Base-by-base conservation (phyloP, 2,797 vertebrate genomes). In the Macropus fuliginosus region DNA sequence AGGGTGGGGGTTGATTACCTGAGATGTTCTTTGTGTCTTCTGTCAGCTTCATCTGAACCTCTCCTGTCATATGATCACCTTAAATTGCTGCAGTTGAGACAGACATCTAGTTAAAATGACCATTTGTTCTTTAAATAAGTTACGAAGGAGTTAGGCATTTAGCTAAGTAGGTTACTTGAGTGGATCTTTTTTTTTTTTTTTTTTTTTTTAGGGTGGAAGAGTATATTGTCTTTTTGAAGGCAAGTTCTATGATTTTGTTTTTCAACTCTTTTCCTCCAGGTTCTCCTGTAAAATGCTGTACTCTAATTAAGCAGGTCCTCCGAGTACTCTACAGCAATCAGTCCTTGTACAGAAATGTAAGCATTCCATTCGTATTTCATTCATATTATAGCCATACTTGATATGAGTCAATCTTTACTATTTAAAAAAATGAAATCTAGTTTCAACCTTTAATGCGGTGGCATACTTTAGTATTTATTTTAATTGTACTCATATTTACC, bases 231-330 rank as follows among this genome's bases (percentile, higher is more conserved):
- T 18, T 93, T 62, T 9, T 56, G 66, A 50, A 24, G 59, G 0
- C 8, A 13, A 27, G 0, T 14, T 4, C 0, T 54, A 0, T 93
- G 0, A 27, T 16, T 90, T 5, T 31, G 56, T 46, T 54, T 55
- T 87, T 50, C 28, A 66, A 27, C 56, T 2, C 90, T 54, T 10
- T 93, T 96, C 46, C 92, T 96, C 11, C 96, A 98, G 98, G 97
- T 0, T 0, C 55, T 95, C 97, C 97, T 6, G 31, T 98, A 96
- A 98, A 95, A 56, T 90, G 24, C 1, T 14, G 0, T 0, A 0
- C 97, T 92, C 93, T 98, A 5, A 87, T 98, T 28, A 98, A 97
- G 52, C 96, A 96, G 16, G 98, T 96, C 0, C 96, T 98, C 59
- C 96, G 95, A 55, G 55, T 98, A 9, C 97, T 98, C 10, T 97